Conservation (phyloP, 2,797 vertebrate genomes). For the Poecilia wingei region DNA sequence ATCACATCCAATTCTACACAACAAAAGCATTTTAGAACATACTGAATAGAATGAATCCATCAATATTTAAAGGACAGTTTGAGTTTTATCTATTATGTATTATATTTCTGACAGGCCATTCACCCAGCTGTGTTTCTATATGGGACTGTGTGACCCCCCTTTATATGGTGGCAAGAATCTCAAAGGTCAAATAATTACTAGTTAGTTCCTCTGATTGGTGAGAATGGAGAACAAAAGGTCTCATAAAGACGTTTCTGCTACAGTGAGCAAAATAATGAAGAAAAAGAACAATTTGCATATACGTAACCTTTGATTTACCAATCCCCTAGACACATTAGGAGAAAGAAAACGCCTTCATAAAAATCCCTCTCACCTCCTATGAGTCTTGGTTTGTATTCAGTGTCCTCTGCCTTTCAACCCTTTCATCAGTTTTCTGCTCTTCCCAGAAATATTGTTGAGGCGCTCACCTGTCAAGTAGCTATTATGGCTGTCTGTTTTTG, state of each 20-base stretch:
- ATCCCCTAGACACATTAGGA: slow-evolving; percentile 25
- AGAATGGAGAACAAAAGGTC: slow-evolving; percentile 34
- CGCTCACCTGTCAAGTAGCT: slow-evolving; percentile 15
- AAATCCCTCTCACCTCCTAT: neutral
- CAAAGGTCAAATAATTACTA: slow-evolving; percentile 35
- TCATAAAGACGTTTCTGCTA: slow-evolving; percentile 25
- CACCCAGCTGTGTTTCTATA: neutral
- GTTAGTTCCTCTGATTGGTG: slow-evolving; percentile 12
- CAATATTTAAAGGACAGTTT: neutral
- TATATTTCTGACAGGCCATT: neutral
- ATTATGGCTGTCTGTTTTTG: slow-evolving; percentile 13
- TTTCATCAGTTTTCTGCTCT: slow-evolving; percentile 8
- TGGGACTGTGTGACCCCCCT: slow-evolving; percentile 34
- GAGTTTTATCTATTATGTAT: slow-evolving; percentile 13
- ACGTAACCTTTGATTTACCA: slow-evolving; percentile 41
- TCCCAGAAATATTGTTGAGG: slow-evolving; percentile 27
- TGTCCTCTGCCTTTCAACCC: slow-evolving; percentile 24
- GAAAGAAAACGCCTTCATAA: slow-evolving; percentile 27
- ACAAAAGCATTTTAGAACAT: neutral
- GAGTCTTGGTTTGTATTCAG: slow-evolving; percentile 1
- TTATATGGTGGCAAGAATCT: slow-evolving; percentile 41
- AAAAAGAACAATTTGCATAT: slow-evolving; percentile 48
- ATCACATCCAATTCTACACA: neutral
- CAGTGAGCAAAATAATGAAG: slow-evolving; percentile 24
- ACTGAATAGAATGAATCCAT: neutral